phyloP scores from a whole-genome alignment of 1,140 invertebrate species.

The Papilio glaucus region DNA sequence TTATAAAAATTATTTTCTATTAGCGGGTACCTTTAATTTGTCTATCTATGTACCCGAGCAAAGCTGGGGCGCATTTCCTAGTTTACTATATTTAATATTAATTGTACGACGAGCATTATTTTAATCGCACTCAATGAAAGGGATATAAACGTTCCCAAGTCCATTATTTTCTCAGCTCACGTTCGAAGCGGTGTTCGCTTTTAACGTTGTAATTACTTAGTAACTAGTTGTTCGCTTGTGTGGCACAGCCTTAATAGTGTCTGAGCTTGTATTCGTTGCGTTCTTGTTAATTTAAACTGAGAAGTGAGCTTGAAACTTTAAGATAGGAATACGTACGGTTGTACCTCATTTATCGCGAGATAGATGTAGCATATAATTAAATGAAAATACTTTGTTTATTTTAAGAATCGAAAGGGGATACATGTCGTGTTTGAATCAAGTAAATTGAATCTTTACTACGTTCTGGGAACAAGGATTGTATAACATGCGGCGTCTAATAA shows the following conservation, averaged over 20 bases:
- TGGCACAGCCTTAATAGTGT: constrained; percentile 21
- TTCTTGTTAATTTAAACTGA: constrained; percentile 24
- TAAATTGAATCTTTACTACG: no score
- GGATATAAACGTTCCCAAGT: not conserved
- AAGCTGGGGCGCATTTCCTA: no score
- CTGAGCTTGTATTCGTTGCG: constrained; percentile 11
- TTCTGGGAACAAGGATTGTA: no score
- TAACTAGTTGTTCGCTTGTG: constrained; percentile 27
- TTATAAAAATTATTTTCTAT: no score
- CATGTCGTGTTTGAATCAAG: not conserved
- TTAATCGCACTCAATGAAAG: constrained; percentile 17
- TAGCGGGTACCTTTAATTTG: no score
- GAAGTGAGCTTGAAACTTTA: not conserved
- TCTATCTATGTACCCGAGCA: no score
- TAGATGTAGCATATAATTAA: not conserved
- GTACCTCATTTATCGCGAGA: not conserved
- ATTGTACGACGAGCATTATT: not conserved
- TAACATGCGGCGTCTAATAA: no score
- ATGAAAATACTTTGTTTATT: not conserved
- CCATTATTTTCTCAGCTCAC: constrained; percentile 8
- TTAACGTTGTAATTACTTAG: constrained; percentile 26
- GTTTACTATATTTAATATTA: no score
- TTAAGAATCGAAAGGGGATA: not conserved
- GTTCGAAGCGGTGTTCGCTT: constrained; percentile 5
- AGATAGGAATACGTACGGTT: not conserved